Evolutionary conservation across 2,113 vertebrate species (phyloP), one percentile per base, ranked within the genome.

Genomic region (Orientallactaga bullata): DNA sequence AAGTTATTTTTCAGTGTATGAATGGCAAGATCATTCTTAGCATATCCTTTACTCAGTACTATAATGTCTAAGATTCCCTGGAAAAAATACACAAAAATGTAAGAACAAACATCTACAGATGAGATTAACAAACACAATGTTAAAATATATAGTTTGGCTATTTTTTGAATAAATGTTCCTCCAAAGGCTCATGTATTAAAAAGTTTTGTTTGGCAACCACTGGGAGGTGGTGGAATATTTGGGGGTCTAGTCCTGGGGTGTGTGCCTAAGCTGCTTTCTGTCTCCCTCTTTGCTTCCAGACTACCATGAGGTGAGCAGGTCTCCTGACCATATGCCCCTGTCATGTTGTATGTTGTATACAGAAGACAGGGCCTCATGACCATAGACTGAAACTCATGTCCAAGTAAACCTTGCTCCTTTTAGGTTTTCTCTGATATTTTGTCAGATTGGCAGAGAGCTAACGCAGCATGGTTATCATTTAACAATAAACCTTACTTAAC

Each of bases 11-110:
- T 99, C 95, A 99, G 97, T 58, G 99, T 98, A 65, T 99, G 98
- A 96, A 99, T 99, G 96, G 97, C 96, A 89, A 99, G 98, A 42
- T 99, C 98, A 73, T 96, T 95, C 92, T 96, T 98, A 61, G 96
- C 96, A 82, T 98, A 96, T 63, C 98, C 97, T 94, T 98, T 98
- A 95, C 99, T 99, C 90, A 99, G 97, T 89, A 99, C 98, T 91
- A 99, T 96, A 97, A 99, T 99, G 97, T 99, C 99, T 98, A 99
- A 98, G 96, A 99, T 99, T 76, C 99, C 99, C 99, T 99, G 97
- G 78, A 55, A 97, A 98, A 94, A 97, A 92, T 2, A 89, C n/a
- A 83, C 68, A 87, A 89, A 84, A 26, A 65, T 20, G 15, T 97
- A 60, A 89, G 69, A 84, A 7, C 18, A 65, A 82, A 76, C 15